These are phyloP conservation scores for Umimayanthus chanpuru DNA, from an alignment of 92 coral and sea anemone species.

Conservation along the genomic window DNA sequence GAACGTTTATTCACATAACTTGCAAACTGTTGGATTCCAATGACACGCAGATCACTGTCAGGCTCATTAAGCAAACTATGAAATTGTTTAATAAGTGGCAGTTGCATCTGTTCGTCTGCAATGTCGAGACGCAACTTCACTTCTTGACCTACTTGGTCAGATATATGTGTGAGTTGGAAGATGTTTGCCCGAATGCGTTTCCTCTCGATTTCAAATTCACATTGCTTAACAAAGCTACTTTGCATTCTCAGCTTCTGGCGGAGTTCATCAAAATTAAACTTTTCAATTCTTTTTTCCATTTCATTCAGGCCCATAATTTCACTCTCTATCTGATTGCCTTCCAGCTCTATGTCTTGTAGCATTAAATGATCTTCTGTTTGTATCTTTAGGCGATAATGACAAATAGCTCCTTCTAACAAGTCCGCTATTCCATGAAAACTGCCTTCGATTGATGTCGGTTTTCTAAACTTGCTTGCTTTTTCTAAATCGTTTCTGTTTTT, in stretches of 20 bases:
- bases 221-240: slow-evolving; percentile 19
- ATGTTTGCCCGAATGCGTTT: slow-evolving; percentile 17
- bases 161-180: neutral
- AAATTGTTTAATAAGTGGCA: neutral
- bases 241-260: neutral
- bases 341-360: neutral
- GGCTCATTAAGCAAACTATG: neutral
- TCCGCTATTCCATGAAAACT: slow-evolving; percentile 15
- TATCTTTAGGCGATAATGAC: neutral
- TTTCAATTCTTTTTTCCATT: slow-evolving; percentile 2
- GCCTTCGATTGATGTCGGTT: neutral
- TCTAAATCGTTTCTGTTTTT: neutral
- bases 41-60: slow-evolving; percentile 8
- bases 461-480: neutral
- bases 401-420: neutral
- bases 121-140: neutral
- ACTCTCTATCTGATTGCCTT: neutral
- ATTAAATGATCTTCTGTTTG: slow-evolving; percentile 7
- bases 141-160: neutral
- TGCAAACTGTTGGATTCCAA: slow-evolving; percentile 1
- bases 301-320: slow-evolving; percentile 6
- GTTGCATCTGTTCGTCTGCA: neutral
- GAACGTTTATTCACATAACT: neutral
- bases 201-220: slow-evolving; percentile 9
- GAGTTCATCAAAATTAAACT: neutral